A percentile compares a stretch with the other conserved stretches of the same genome.
These are phyloP conservation scores for Rhagonycha fulva DNA, from an alignment of 2,888 invertebrate genomes.

Conservation along the genomic window DNA sequence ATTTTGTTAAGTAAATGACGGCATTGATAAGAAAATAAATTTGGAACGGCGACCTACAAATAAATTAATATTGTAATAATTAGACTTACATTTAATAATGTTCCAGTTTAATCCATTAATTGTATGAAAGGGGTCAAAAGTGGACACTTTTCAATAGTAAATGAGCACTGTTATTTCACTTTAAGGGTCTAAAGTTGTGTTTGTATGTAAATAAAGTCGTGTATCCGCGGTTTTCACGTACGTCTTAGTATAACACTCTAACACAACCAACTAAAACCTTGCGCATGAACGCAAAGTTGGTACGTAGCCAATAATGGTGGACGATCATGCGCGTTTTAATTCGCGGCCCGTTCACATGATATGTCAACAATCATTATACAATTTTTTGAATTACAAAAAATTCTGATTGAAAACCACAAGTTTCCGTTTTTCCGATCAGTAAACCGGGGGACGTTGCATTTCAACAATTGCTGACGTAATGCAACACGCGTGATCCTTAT, in stretches of 20 bases:
- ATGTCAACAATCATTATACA: conserved; percentile 33
- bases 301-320: conserved; percentile 43
- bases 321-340: conserved; percentile 41
- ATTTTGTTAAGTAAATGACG: conserved; percentile 40
- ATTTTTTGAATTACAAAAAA: conserved; percentile 13
- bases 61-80: conserved; percentile 21
- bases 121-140: conserved; percentile 10
- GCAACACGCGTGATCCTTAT: neutral
- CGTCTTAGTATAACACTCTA: conserved; percentile 30
- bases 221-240: conserved; percentile 26
- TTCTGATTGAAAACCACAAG: neutral
- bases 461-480: neutral
- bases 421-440: neutral
- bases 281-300: conserved; percentile 58
- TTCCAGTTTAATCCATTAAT: conserved; percentile 25
- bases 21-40: conserved; percentile 41
- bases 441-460: neutral
- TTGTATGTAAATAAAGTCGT: conserved; percentile 33
- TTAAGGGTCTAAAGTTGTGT: conserved; percentile 10
- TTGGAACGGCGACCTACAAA: conserved; percentile 44
- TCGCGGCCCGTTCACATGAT: conserved; percentile 26
- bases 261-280: conserved; percentile 44
- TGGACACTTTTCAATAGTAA: conserved; percentile 17
- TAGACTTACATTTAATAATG: conserved; percentile 32
- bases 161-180: conserved; percentile 28